A percentile compares a stretch with the other conserved stretches of the same genome.
These are phyloP conservation scores for Eretmocerus hayati DNA, from an alignment of 2,888 invertebrate species.

Conservation along the genomic window DNA sequence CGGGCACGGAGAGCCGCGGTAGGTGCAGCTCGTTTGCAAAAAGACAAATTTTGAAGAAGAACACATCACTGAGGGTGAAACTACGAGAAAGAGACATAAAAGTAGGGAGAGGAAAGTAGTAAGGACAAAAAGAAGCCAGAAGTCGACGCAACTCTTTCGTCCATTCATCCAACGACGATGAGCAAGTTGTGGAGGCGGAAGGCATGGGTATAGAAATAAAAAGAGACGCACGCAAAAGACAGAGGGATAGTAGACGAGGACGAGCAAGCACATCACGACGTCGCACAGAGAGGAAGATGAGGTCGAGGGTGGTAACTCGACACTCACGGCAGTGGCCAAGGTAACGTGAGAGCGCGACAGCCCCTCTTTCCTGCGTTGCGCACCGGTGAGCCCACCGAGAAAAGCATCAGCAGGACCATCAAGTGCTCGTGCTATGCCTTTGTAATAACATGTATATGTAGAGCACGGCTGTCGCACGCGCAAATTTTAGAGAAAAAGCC, in stretches of 20 bases:
- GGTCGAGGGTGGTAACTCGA: constrained; percentile 45
- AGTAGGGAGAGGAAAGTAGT: constrained; percentile 27
- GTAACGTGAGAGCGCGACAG: constrained; percentile 41
- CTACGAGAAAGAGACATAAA: too few relatives aligned
- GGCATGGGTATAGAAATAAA: neutral
- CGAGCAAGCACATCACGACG: constrained; percentile 31
- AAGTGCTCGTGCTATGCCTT: too few relatives aligned
- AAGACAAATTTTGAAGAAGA: too few relatives aligned
- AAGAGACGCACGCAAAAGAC: constrained; percentile 22
- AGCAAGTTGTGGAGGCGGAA: neutral
- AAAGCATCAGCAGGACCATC: too few relatives aligned
- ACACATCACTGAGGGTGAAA: too few relatives aligned
- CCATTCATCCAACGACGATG: neutral
- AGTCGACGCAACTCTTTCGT: neutral
- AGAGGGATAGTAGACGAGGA: constrained; percentile 17
- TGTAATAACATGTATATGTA: too few relatives aligned
- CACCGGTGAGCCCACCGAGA: neutral
- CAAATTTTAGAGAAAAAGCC: too few relatives aligned
- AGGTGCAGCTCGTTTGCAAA: too few relatives aligned
- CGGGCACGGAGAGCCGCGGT: too few relatives aligned
- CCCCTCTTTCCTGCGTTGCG: neutral
- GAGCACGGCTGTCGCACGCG: too few relatives aligned
- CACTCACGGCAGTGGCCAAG: constrained; percentile 39
- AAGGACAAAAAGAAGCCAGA: constrained; percentile 20
- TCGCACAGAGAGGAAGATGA: constrained; percentile 40